Percentiles rank a stretch among this genome's conserved stretches.
Evolutionary conservation across 2,797 vertebrate genomes (phyloP).

Genomic region (Danio kyathit): DNA sequence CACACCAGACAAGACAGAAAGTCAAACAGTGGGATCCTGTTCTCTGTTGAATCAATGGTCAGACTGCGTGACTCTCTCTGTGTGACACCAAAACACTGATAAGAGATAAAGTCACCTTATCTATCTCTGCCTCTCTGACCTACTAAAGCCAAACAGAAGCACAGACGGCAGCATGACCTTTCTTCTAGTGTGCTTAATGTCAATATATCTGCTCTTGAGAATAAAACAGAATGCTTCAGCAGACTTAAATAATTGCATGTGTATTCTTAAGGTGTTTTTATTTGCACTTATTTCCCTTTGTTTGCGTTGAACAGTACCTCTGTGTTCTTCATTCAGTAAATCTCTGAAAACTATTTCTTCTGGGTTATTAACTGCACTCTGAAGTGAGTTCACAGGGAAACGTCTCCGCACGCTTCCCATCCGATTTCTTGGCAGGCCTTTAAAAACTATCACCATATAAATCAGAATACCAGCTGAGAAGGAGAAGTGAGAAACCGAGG

Average conservation of each 20-base stretch:
- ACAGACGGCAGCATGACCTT: background rate
- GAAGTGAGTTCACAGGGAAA: slow-evolving; percentile 12
- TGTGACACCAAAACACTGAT: slow-evolving; percentile 50
- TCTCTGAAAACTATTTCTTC: slow-evolving; percentile 28
- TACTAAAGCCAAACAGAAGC: slow-evolving; percentile 28
- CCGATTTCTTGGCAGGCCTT: slow-evolving; percentile 30
- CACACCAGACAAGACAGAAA: slow-evolving; percentile 39
- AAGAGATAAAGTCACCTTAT: slow-evolving; percentile 25
- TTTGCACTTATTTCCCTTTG: background rate
- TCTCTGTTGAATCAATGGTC: slow-evolving; percentile 41
- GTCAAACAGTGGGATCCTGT: slow-evolving; percentile 39
- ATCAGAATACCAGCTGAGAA: slow-evolving; percentile 33
- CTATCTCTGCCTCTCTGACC: slow-evolving; percentile 26
- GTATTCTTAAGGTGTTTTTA: background rate
- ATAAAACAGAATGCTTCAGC: background rate
- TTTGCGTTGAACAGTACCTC: slow-evolving; percentile 16
- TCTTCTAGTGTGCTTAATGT: background rate
- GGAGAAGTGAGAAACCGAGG: slow-evolving; percentile 29
- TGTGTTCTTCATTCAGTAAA: slow-evolving; percentile 22
- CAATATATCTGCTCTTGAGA: background rate
- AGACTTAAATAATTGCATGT: background rate
- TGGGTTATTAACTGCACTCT: slow-evolving; percentile 34
- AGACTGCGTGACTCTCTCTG: slow-evolving; percentile 28
- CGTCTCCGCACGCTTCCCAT: slow-evolving; percentile 4
- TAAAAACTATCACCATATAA: slow-evolving; percentile 37